phyloP scores from a whole-genome alignment of 1,140 invertebrate species.

The Trichomalopsis sarcophagae region DNA sequence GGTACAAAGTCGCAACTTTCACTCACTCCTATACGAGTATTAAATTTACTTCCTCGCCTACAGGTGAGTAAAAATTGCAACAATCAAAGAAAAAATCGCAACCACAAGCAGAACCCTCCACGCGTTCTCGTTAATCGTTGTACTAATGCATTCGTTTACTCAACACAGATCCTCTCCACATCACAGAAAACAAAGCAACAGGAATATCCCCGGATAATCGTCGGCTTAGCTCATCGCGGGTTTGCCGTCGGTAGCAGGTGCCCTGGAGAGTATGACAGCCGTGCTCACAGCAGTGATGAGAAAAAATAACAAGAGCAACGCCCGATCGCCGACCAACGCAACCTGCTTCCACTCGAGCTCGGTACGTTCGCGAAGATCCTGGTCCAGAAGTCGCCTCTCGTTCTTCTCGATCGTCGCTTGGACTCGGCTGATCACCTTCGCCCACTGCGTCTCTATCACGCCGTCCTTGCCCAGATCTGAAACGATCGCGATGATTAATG shows the following conservation, averaged over 20 bases:
- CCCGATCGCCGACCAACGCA: conserved; percentile 82
- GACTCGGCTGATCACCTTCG: conserved; percentile 80
- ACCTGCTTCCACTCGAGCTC: conserved; percentile 87
- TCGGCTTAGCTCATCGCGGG: background rate
- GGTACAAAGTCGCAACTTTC: background rate
- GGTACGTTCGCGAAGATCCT: conserved; percentile 80
- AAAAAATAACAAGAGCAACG: conserved; percentile 82
- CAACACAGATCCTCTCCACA: background rate
- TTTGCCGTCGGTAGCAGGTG: conserved; percentile 65
- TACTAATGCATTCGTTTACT: background rate
- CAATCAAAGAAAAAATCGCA: background rate
- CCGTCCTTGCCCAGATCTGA: conserved; percentile 69
- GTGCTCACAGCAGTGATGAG: conserved; percentile 80
- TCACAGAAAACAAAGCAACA: background rate
- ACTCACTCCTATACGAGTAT: background rate
- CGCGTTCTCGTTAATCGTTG: too few species aligned
- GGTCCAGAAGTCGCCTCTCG: conserved; percentile 80
- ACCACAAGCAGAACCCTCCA: background rate
- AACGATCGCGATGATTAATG: conserved; percentile 17
- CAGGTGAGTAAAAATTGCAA: background rate
- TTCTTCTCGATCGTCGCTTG: conserved; percentile 84
- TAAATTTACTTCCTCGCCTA: background rate
- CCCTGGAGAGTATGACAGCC: conserved; percentile 79
- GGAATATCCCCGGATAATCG: background rate
- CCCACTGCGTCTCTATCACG: conserved; percentile 78